Conservation (phyloP, 1,140 invertebrate genomes). For the Zaprionus camerounensis region DNA sequence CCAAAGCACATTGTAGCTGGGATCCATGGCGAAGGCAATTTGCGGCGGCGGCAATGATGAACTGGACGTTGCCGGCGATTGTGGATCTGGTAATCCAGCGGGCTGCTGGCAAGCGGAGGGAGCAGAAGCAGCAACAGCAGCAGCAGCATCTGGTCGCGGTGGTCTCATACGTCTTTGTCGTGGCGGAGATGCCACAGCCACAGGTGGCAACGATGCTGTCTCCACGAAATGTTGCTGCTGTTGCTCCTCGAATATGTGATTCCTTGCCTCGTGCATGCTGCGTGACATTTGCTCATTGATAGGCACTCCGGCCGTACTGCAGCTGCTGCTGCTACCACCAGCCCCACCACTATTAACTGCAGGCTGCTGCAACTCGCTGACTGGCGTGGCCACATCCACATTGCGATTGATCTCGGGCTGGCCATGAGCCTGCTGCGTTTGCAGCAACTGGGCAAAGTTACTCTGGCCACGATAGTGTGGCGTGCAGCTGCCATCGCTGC, state of each 20-base stretch:
- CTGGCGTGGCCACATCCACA: conserved; percentile 54
- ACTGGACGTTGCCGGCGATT: conserved; percentile 31
- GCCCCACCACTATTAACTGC: conserved; percentile 20
- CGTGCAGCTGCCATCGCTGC: conserved; percentile 92
- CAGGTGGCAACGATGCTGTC: conserved; percentile 2
- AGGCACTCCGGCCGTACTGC: conserved; percentile 53
- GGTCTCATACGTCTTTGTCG: conserved; percentile 31
- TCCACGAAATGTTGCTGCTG: conserved; percentile 29
- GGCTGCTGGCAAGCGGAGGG: background rate
- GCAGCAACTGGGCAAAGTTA: conserved; percentile 86
- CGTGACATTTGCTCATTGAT: conserved; percentile 83
- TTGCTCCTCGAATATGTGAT: conserved; percentile 82
- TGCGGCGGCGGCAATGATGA: conserved; percentile 56
- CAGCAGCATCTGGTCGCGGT: conserved; percentile 28
- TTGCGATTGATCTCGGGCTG: conserved; percentile 78
- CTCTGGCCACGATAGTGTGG: conserved; percentile 91
- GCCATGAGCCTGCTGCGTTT: conserved; percentile 46
- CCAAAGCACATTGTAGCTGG: conserved; percentile 94
- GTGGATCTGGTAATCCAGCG: conserved; percentile 45
- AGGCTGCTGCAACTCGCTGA: conserved; percentile 19
- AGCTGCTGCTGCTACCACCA: conserved; percentile 24
- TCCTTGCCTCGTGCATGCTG: conserved; percentile 81
- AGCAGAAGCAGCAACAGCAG: background rate
- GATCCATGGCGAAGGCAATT: conserved; percentile 88
- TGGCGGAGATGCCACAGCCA: background rate